phyloP scores from a whole-genome alignment of 2,797 vertebrate species.

The Gila robusta region DNA sequence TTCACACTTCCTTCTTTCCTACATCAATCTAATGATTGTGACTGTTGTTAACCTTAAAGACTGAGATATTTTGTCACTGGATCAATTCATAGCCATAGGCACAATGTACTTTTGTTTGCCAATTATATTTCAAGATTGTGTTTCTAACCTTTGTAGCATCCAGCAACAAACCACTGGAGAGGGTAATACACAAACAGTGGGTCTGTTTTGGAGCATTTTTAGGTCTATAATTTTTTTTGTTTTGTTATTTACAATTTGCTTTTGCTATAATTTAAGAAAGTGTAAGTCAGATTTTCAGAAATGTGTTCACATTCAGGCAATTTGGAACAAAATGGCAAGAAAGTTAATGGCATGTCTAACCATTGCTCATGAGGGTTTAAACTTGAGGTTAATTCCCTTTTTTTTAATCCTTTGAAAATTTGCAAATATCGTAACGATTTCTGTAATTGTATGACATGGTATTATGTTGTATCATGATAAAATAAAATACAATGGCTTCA shows the following conservation, averaged over 20 bases:
- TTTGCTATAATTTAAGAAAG: no score
- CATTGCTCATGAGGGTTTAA: no score
- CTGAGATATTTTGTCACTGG: neutral
- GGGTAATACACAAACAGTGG: neutral
- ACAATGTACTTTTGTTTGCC: neutral
- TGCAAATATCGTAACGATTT: neutral
- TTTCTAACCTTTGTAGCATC: neutral
- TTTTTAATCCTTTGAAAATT: no score
- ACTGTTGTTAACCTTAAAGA: conserved; percentile 22
- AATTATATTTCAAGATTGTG: neutral
- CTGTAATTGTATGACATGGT: neutral
- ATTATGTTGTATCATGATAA: neutral
- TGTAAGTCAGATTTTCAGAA: no score
- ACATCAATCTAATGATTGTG: conserved; percentile 5
- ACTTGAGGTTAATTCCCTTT: no score
- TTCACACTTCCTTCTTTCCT: neutral
- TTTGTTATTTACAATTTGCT: no score
- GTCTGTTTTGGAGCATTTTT: no score
- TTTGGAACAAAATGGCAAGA: no score
- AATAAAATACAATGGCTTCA: neutral
- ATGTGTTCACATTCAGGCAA: no score
- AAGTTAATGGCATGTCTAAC: no score
- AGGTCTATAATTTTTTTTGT: no score
- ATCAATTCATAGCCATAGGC: conserved; percentile 10
- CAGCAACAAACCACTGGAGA: neutral